Evolutionary conservation across 2,888 invertebrate genomes (phyloP), one percentile per base, ranked within the genome.

Genomic region (Adineta ricciae): DNA sequence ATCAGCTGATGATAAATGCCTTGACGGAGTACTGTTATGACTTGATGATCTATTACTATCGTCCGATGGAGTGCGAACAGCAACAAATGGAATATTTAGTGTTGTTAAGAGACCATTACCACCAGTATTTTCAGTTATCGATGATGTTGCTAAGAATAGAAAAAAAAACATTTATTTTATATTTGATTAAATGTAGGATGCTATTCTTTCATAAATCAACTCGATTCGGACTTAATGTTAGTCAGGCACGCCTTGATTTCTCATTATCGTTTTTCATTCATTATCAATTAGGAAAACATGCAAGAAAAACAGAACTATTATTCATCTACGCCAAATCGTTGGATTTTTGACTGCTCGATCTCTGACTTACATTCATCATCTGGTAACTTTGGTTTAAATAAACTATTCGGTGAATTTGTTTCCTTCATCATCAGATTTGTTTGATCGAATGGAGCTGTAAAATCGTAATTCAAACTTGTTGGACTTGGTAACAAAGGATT

Each of bases 401-500:
- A 19, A 32, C 7, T 3, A 32, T 64, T 64, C 11, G 46, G 46
- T 46, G 46, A 46, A 46, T 46, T 46, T 46, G 46, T 46, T 46
- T 46, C 46, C 11, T 46, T 46, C 11, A 5, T 5, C 5, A 46
- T 46, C 32, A 16, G 4, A 11, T 19, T 36, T 27, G 56, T 27
- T 27, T 27, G 64, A 64, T 78, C 78, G 7, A 78, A 78, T 41
- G 38, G 78, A 41, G 78, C n/a, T 24, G 78, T 0, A 78, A 78
- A 78, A 41, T 78, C 78, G 41, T 78, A 78, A 78, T n/a, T 78
- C 41, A 78, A 41, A 41, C 78, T 36, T n/a, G 41, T 78, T 78
- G 78, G 78, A 78, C 78, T 78, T 78, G 78, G 78, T 78, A 78
- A 78, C n/a, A 78, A 41, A 24, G 78, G 78, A 78, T 78, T 78